Evolutionary conservation across 1,140 invertebrate species (phyloP).

Genomic region (Mylabris phalerata): DNA sequence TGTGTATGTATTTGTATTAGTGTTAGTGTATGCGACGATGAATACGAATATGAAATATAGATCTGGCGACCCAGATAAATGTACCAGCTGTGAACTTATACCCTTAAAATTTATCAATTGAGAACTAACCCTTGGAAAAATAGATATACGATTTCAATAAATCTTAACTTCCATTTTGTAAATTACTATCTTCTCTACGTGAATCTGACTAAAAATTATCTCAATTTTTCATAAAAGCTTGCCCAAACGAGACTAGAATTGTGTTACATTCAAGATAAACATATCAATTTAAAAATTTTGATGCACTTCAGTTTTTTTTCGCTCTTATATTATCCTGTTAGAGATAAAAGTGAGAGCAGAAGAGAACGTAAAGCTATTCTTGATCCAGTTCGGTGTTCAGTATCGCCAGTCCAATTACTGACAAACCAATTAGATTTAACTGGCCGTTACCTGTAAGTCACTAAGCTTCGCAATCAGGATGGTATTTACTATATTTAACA

Average conservation of each 20-base stretch:
- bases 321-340: background rate
- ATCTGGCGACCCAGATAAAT: constrained; percentile 27
- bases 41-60: constrained; percentile 34
- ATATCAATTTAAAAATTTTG: background rate
- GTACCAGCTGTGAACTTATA: constrained; percentile 27
- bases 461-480: constrained; percentile 19
- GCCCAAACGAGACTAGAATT: background rate
- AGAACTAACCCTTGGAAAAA: constrained; percentile 13
- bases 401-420: constrained; percentile 24
- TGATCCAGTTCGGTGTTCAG: constrained; percentile 24
- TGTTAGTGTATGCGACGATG: constrained; percentile 22
- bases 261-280: background rate
- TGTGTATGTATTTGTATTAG: no score
- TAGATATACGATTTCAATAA: constrained; percentile 16
- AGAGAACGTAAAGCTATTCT: constrained; percentile 20
- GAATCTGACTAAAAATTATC: constrained; percentile 10
- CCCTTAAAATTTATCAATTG: constrained; percentile 31
- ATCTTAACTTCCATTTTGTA: constrained; percentile 8
- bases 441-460: constrained; percentile 23
- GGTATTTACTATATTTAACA: constrained; percentile 7
- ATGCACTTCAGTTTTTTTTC: no score
- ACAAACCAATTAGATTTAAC: constrained; percentile 26
- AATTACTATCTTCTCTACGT: constrained; percentile 5
- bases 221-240: constrained; percentile 1
- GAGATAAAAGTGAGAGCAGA: background rate